Evolutionary conservation across 2,888 invertebrate genomes (phyloP), one percentile per base, ranked within the genome.

Genomic region (Quadroppia sp.): DNA sequence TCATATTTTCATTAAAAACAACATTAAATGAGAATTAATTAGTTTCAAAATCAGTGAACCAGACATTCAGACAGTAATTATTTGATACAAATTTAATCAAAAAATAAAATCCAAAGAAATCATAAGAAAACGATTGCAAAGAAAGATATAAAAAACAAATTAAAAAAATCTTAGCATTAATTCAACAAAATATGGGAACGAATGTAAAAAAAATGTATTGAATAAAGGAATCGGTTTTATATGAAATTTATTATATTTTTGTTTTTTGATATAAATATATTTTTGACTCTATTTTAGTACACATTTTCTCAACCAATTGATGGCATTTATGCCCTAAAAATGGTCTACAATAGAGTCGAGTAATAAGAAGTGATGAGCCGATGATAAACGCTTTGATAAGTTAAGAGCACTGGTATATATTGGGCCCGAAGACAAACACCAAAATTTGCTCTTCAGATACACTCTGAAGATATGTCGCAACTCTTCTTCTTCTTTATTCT

Each of bases 351-450:
- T 45, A 45, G 45, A 45, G 45, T 9, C 45, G 36, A 45, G 45
- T 45, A 45, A 45, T 45, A 45, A 45, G 45, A 45, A 45, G 45
- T 45, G 45, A 45, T 45, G 45, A 45, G 45, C 45, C 45, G 45
- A 45, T 45, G 45, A 45, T 45, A 45, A 45, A 45, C 45, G 45
- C 36, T 45, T 45, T 45, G 45, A 45, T 45, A 45, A 45, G 45
- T 45, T 45, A 45, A 45, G 45, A 45, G 45, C 45, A 45, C 45
- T 45, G 45, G 45, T 45, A 45, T 45, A 15, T 36, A 36, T 13
- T 4, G 36, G 36, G 36, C 36, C 9, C 36, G 9, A 45, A 45
- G 45, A 17, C 45, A 45, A 45, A 45, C 45, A 45, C 15, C n/a
- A 17, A 45, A 45, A 45, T 45, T 36, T 36, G 4, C 9, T 7